Evolutionary conservation across 2,113 vertebrate genomes (phyloP).

Genomic region (Empidonax traillii): DNA sequence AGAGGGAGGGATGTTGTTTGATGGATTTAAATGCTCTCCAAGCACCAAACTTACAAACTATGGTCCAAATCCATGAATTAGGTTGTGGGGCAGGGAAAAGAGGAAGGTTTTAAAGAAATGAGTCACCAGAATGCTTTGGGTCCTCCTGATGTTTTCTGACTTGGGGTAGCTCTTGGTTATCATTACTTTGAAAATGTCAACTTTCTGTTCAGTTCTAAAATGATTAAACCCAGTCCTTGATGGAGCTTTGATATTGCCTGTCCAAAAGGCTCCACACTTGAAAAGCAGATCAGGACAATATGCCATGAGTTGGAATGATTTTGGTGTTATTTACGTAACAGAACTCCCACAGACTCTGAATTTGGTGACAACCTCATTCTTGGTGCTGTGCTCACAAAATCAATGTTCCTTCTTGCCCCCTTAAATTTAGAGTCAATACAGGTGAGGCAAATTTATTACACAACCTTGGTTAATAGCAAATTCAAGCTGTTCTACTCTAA

Average conservation of each 20-base stretch:
- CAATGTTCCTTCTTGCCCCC: background rate
- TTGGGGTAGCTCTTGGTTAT: background rate
- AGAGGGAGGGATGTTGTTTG: background rate
- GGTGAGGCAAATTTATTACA: background rate
- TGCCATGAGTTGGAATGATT: background rate
- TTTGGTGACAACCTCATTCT: background rate
- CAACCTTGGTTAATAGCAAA: background rate
- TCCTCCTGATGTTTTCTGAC: background rate
- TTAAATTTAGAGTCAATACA: background rate
- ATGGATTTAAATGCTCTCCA: constrained; percentile 4
- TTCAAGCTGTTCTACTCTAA: background rate
- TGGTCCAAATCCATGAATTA: background rate
- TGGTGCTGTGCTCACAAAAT: background rate
- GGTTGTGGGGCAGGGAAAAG: background rate
- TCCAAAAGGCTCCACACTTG: background rate
- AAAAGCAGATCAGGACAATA: background rate
- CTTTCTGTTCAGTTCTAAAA: background rate
- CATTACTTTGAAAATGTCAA: background rate
- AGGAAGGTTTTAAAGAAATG: background rate
- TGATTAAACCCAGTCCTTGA: background rate
- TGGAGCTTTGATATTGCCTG: background rate
- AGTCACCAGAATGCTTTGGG: background rate
- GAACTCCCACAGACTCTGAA: background rate
- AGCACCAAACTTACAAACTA: background rate
- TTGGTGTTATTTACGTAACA: background rate